A percentile compares a stretch with the other conserved stretches of the same genome.
These are phyloP conservation scores for Rotaria magnacalcarata DNA, from an alignment of 2,888 invertebrate species.

Conservation along the genomic window DNA sequence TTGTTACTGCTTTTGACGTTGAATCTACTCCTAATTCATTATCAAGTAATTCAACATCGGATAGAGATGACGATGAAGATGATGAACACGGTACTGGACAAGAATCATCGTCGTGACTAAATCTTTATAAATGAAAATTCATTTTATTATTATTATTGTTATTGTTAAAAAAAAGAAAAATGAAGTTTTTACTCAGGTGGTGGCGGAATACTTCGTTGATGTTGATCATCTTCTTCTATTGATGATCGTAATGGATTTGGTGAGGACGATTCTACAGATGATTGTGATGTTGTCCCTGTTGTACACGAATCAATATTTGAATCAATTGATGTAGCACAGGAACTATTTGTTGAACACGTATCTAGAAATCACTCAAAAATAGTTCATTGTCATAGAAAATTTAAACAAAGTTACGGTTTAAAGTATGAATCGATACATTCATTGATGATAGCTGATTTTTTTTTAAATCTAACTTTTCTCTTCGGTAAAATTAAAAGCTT, in stretches of 20 bases:
- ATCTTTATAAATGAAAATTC: neutral
- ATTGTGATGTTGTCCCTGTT: neutral
- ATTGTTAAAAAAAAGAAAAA: too few species aligned
- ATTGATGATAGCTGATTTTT: too few species aligned
- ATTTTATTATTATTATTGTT: too few species aligned
- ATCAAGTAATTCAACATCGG: neutral
- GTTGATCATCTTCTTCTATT: neutral
- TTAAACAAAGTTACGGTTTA: too few species aligned
- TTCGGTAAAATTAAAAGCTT: too few species aligned
- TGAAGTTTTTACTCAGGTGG: neutral
- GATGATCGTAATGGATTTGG: neutral
- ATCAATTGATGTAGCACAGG: neutral
- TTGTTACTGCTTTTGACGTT: neutral
- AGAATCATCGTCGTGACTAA: neutral
- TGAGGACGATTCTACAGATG: constrained; percentile 6
- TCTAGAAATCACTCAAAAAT: neutral
- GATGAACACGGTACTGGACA: constrained; percentile 18
- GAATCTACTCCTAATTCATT: neutral
- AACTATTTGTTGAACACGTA: constrained; percentile 13
- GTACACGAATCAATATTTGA: neutral
- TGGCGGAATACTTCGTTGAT: neutral
- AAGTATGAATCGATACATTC: too few species aligned
- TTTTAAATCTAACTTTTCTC: too few species aligned
- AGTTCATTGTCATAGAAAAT: neutral
- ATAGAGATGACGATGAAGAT: neutral